Evolutionary conservation across 2,888 invertebrate genomes (phyloP).

Genomic region (Melitaea athalia): DNA sequence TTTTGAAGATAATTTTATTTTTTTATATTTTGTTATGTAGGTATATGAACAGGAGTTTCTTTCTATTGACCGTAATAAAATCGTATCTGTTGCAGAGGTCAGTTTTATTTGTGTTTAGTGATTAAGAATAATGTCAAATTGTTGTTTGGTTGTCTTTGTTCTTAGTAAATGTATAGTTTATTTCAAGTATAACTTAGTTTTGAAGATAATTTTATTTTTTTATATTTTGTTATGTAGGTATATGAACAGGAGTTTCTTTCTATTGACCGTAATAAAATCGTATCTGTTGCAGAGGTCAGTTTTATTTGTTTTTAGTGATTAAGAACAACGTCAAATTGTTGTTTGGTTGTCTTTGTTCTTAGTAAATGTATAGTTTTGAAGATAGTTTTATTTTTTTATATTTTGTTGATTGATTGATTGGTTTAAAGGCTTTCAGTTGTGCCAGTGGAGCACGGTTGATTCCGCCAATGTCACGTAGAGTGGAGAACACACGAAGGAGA

Average conservation of each 20-base stretch:
- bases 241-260: conserved; percentile 29
- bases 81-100: conserved; percentile 13
- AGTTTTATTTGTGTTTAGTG: conserved; percentile 1
- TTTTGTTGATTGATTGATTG: no score
- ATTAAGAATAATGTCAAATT: not conserved
- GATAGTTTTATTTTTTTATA: no score
- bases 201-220: no score
- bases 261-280: conserved; percentile 31
- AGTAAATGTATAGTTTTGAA: not conserved
- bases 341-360: not conserved
- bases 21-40: no score
- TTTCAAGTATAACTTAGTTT: not conserved
- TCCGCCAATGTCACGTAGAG: no score
- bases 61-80: conserved; percentile 33
- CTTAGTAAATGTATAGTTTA: not conserved
- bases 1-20: no score
- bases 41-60: conserved; percentile 28
- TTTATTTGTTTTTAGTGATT: conserved; percentile 1
- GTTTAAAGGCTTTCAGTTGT: no score
- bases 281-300: conserved; percentile 10
- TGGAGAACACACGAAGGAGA: no score
- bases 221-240: no score
- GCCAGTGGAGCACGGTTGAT: no score
- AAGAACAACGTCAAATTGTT: not conserved
- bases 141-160: not conserved